These are phyloP conservation scores for Nothoprocta perdicaria DNA, from an alignment of 2,113 vertebrate genomes.

Conservation along the genomic window DNA sequence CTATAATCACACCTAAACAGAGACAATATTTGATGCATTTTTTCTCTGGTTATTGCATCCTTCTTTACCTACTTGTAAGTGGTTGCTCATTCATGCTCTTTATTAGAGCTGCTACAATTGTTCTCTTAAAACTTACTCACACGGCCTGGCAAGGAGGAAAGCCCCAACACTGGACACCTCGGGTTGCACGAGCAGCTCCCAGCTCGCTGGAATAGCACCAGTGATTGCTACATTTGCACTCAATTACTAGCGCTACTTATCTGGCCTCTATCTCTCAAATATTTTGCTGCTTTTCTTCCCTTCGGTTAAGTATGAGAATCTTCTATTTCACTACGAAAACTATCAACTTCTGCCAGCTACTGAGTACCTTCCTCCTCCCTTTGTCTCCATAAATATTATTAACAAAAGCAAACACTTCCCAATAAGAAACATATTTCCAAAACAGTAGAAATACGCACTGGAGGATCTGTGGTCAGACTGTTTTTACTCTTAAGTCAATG, in stretches of 20 bases:
- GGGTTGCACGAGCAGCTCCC: background rate
- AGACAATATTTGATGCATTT: background rate
- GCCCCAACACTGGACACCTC: background rate
- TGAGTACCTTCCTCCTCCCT: background rate
- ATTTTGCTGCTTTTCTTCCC: background rate
- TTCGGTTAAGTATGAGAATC: background rate
- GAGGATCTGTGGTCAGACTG: background rate
- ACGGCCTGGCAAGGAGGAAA: background rate
- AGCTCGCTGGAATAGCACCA: background rate
- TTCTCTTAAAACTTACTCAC: background rate
- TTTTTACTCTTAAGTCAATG: background rate
- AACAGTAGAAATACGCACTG: background rate
- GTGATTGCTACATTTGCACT: background rate
- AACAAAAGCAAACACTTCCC: conserved; percentile 23
- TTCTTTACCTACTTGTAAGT: background rate
- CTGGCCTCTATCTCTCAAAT: background rate
- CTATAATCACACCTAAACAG: background rate
- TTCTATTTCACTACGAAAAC: background rate
- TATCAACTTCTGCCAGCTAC: background rate
- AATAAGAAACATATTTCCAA: background rate
- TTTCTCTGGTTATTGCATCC: background rate
- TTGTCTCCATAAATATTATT: conserved; percentile 9
- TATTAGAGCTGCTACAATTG: background rate
- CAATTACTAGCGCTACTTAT: background rate
- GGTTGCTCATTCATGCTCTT: background rate